These are phyloP conservation scores for Drosophila orena DNA, from an alignment of 1,140 invertebrate genomes.

Conservation along the genomic window DNA sequence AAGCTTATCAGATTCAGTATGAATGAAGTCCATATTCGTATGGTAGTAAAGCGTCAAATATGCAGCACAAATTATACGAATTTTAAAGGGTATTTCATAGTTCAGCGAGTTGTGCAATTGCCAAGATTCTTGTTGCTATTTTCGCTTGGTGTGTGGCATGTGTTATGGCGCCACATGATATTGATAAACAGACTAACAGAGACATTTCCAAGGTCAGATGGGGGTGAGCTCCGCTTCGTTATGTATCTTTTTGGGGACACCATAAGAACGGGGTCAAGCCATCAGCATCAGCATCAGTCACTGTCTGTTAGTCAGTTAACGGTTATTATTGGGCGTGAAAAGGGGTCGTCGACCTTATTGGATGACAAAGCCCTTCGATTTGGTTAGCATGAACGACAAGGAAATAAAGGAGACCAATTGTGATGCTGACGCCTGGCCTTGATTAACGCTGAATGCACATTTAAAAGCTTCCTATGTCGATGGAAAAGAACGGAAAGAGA, in stretches of 20 bases:
- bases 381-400: conserved; percentile 33
- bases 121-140: conserved; percentile 4
- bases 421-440: conserved; percentile 35
- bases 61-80: no score
- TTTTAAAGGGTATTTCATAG: conserved; percentile 1
- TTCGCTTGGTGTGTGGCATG: conserved; percentile 13
- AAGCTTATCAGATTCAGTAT: no score
- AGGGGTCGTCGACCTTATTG: conserved; percentile 44
- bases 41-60: no score
- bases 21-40: no score
- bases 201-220: conserved; percentile 63
- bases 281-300: conserved; percentile 30
- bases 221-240: background rate
- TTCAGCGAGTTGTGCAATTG: conserved; percentile 1
- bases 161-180: conserved; percentile 37
- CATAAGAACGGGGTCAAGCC: conserved; percentile 24
- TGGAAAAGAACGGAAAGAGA: background rate
- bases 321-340: conserved; percentile 15
- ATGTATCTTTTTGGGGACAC: background rate
- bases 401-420: conserved; percentile 33
- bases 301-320: conserved; percentile 42
- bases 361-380: conserved; percentile 43
- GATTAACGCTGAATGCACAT: conserved; percentile 56
- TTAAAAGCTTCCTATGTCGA: conserved; percentile 40
- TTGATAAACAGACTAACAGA: conserved; percentile 46